phyloP scores from a whole-genome alignment of 2,888 invertebrate species.

The Drosophila affinis region DNA sequence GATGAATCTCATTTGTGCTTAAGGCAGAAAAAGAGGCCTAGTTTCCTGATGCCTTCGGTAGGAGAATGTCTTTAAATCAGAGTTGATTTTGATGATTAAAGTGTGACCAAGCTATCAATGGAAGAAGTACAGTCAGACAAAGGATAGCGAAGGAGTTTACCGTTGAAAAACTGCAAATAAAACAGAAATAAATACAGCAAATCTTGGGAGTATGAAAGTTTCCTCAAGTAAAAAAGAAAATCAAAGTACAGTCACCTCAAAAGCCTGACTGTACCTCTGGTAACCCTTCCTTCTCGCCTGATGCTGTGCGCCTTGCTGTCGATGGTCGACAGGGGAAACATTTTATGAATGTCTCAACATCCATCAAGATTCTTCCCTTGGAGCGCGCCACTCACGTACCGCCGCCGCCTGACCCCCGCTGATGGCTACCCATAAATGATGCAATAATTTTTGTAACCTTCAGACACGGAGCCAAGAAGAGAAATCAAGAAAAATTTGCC shows the following conservation, averaged over 20 bases:
- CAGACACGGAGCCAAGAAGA: slow-evolving; percentile 21
- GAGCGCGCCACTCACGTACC: background rate
- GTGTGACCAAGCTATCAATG: background rate
- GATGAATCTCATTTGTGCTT: slow-evolving; percentile 28
- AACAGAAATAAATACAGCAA: background rate
- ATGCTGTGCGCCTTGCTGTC: slow-evolving; percentile 11
- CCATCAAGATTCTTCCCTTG: slow-evolving; percentile 44
- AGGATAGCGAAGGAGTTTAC: too few species aligned
- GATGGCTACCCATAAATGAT: slow-evolving; percentile 42
- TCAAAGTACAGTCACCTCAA: background rate
- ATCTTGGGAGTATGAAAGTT: background rate
- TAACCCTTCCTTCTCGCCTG: background rate
- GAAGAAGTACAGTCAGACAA: background rate
- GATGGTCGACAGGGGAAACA: slow-evolving; percentile 28
- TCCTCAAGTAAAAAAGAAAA: background rate
- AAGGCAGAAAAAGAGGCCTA: slow-evolving; percentile 16
- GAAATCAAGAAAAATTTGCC: slow-evolving; percentile 57
- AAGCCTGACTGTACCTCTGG: background rate
- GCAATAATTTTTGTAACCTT: slow-evolving; percentile 52
- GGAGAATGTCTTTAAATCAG: background rate
- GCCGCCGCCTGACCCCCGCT: slow-evolving; percentile 17
- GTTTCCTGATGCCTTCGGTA: too few species aligned
- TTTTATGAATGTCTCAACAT: slow-evolving; percentile 61
- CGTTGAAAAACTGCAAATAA: background rate
- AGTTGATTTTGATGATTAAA: background rate